phyloP scores from a whole-genome alignment of 2,113 vertebrate species.

The Upupa epops region DNA sequence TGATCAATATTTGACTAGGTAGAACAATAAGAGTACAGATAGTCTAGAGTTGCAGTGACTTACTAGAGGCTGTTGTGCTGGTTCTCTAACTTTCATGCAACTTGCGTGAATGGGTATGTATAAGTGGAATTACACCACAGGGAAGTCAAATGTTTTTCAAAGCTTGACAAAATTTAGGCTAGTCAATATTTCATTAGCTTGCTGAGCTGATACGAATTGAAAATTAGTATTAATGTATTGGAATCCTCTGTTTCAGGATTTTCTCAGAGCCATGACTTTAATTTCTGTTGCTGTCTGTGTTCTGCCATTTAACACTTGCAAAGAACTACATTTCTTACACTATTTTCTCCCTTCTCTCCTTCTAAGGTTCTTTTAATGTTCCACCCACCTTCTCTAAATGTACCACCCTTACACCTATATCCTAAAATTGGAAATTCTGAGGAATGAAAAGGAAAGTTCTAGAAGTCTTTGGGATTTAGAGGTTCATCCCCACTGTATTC shows the following conservation, averaged over 20 bases:
- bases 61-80: neutral
- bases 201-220: neutral
- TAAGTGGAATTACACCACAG: neutral
- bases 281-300: neutral
- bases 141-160: neutral
- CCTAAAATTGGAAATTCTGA: too few relatives aligned
- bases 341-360: too few relatives aligned
- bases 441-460: too few relatives aligned
- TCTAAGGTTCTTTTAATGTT: too few relatives aligned
- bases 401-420: too few relatives aligned
- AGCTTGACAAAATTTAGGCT: neutral
- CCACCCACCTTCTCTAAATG: too few relatives aligned
- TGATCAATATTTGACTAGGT: neutral
- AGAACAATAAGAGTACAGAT: neutral
- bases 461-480: too few relatives aligned
- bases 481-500: too few relatives aligned
- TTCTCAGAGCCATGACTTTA: neutral
- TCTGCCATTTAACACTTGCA: neutral
- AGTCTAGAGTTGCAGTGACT: neutral
- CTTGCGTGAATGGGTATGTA: rapidly evolving
- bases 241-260: neutral
- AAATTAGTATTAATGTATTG: neutral
- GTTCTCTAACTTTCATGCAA: neutral
- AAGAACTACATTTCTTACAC: neutral
- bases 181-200: neutral